Base-by-base conservation (phyloP, 2,113 vertebrate genomes). In the Ibidorhyncha struthersii region DNA sequence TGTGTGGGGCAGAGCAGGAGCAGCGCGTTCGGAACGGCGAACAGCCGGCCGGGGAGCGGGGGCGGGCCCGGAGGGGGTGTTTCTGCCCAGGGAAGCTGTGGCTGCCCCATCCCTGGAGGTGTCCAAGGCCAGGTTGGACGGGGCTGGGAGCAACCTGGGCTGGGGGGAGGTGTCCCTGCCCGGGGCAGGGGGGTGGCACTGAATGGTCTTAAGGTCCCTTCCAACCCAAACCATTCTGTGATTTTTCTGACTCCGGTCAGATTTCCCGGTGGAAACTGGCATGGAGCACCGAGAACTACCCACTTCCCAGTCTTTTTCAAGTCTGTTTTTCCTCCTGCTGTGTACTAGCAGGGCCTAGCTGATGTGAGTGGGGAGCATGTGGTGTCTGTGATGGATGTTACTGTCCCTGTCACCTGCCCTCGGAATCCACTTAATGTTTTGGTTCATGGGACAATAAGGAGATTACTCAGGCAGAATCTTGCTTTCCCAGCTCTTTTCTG, bases 361-460 rank as follows among this genome's bases (percentile, higher is more conserved):
- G 12, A 2, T 11, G 25, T 2, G 34, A n/a, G 47, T 22, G 47
- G 38, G 20, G 41, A 29, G 40, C 12, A 1, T 0, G 6, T 1
- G 3, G 47, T 2, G 4, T 4, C 40, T 2, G 16, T 1, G 15
- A 2, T 1, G 61, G 22, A 2, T 32, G 55, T 7, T 18, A 3
- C 14, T 3, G 66, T 6, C n/a, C 30, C 45, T 38, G 34, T 19
- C 32, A 15, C 40, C 41, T 30, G 29, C 15, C 63, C 23, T 12
- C 3, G 40, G 43, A 12, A 12, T 6, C 30, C 8, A 1, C 12
- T 23, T 43, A 6, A 1, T 20, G 0, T 45, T 41, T 53, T 16
- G 8, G 3, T 8, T 66, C 5, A 0, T 3, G 13, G 45, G 11
- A 2, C 1, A 7, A 4, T 38, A 10, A 22, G 15, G 15, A 30